Percentiles rank a stretch among this genome's conserved stretches.
Evolutionary conservation across 1,140 invertebrate genomes (phyloP).

Genomic region (Brachionus koreanus): DNA sequence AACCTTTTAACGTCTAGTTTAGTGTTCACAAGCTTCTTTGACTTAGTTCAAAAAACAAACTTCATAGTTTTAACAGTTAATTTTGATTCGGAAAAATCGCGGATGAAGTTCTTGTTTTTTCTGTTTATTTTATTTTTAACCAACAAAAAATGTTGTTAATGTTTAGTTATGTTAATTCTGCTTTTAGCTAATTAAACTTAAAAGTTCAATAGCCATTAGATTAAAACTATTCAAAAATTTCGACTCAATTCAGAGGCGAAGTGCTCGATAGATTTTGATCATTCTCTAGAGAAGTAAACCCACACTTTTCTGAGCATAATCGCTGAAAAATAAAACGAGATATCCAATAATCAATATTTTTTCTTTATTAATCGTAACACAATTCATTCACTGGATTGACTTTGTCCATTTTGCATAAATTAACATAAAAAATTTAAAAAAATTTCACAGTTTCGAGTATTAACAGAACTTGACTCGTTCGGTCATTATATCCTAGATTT

Average conservation of each 20-base stretch:
- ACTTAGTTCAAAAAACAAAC: too few relatives aligned
- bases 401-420: background rate
- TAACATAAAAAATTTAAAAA: background rate
- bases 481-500: background rate
- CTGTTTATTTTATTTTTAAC: too few relatives aligned
- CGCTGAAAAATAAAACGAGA: background rate
- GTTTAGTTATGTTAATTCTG: background rate
- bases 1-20: too few relatives aligned
- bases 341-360: background rate
- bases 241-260: background rate
- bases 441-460: background rate
- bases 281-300: background rate
- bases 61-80: too few relatives aligned
- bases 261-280: background rate
- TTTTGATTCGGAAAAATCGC: too few relatives aligned
- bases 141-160: too few relatives aligned
- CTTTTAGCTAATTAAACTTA: background rate
- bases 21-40: too few relatives aligned
- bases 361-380: background rate
- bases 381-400: background rate
- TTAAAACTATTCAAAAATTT: background rate
- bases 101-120: too few relatives aligned
- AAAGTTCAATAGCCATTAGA: background rate
- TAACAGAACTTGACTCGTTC: background rate
- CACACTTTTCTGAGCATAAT: background rate